Evolutionary conservation across 2,888 invertebrate species (phyloP), one percentile per base, ranked within the genome.

Genomic region (Kuschelorhynchus macadamiae): DNA sequence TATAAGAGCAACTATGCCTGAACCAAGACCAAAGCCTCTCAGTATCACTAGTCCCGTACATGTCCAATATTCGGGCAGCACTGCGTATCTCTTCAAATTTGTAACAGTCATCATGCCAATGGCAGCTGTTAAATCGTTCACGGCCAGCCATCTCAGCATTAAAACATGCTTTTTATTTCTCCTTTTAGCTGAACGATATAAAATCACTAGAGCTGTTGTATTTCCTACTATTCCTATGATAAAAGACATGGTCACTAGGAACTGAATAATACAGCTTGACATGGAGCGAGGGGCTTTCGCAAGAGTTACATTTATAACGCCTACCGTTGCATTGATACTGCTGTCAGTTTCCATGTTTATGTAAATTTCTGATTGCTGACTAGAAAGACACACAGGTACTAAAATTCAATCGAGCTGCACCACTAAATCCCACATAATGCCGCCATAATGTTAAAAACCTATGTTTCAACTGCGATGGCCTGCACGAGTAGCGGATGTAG

Each of bases 1-100:
- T 63, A 94, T 91, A 78, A 93, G 90, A 17, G 95, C 94, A 76
- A 95, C 93, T 84, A 93, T 93, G 42, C 94, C 95, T 74, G 94
- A 94, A 78, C 93, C 93, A 66, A 95, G 87, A 50, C 95, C 95
- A 83, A 95, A 95, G 74, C 91, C 89, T 67, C 95, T 87, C 84
- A 93, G 89, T 57, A 92, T 85, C 4, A 95, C 92, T 72, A 92
- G 86, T 71, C 88, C 82, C 30, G 86, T 87, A 83, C 93, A 93
- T 80, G 87, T 87, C 77, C 84, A 83, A 72, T 85, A 85, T 62
- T 85, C 83, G 46, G 84, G 84, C 7, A 81, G 73, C 5, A 83
- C 76, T n/a, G 84, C 72, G 72, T 83, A 83, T 67, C 84, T 79
- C 60, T 85, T 85, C 41, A 92, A 84, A 77, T 91, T 80, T 85